A percentile compares a stretch with the other conserved stretches of the same genome.
These are phyloP conservation scores for Pogonomyrmex californicus DNA, from an alignment of 1,140 invertebrate species.

Conservation along the genomic window DNA sequence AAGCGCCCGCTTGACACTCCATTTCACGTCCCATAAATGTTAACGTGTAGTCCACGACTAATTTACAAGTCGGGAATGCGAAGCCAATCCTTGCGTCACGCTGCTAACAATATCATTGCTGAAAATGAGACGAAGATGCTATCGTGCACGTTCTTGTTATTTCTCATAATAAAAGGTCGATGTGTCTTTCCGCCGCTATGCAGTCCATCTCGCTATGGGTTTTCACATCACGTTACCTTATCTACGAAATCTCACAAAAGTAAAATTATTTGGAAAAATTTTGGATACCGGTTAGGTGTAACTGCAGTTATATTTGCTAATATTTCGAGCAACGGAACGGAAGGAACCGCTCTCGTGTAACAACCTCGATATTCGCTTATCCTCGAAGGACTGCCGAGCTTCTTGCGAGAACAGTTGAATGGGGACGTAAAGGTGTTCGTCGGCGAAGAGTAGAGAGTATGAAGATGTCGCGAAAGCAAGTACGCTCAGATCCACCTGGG, in stretches of 20 bases:
- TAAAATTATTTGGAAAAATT: constrained; percentile 56
- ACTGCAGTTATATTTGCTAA: background rate
- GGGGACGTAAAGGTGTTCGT: constrained; percentile 64
- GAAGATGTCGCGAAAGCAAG: constrained; percentile 76
- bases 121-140: background rate
- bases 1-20: background rate
- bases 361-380: constrained; percentile 76
- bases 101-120: constrained; percentile 50
- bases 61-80: constrained; percentile 33
- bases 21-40: constrained; percentile 58
- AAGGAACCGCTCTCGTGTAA: constrained; percentile 65
- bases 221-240: background rate
- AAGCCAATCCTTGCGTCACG: constrained; percentile 56
- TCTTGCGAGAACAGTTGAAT: constrained; percentile 70
- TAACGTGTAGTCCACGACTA: constrained; percentile 14
- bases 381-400: constrained; percentile 69
- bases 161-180: background rate
- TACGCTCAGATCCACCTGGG: constrained; percentile 74
- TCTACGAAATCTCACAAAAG: background rate
- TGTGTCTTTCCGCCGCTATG: background rate
- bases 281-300: background rate
- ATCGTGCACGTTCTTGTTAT: background rate
- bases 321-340: background rate
- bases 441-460: constrained; percentile 65
- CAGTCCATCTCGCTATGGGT: background rate